These are phyloP conservation scores for Cheilosia variabilis DNA, from an alignment of 2,888 invertebrate genomes.

Conservation along the genomic window DNA sequence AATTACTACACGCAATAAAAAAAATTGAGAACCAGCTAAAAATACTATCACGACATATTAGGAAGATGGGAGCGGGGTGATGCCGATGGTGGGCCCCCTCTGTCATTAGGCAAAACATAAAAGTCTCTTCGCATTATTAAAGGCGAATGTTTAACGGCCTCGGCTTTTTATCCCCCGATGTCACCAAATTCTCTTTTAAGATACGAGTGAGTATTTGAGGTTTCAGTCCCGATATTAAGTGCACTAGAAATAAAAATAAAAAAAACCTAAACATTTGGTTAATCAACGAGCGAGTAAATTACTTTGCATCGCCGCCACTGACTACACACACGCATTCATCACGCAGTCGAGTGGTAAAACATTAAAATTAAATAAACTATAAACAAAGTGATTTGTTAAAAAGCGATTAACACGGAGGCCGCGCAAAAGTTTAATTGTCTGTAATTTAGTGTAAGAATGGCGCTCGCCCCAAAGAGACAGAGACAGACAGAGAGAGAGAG, in stretches of 20 bases:
- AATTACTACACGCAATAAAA: slow-evolving; percentile 83
- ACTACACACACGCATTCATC: slow-evolving; percentile 49
- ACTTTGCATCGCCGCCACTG: slow-evolving; percentile 14
- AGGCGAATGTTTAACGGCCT: slow-evolving; percentile 58
- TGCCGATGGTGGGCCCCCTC: slow-evolving; percentile 4
- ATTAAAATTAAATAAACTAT: slow-evolving; percentile 75
- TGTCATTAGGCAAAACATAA: slow-evolving; percentile 73
- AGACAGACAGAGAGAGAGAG: neutral
- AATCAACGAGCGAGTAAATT: slow-evolving; percentile 72
- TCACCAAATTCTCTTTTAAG: slow-evolving; percentile 48
- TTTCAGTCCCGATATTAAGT: too few relatives aligned
- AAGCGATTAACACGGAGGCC: slow-evolving; percentile 70
- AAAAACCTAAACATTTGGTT: slow-evolving; percentile 64
- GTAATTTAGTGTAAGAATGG: slow-evolving; percentile 62
- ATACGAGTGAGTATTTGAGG: too few relatives aligned
- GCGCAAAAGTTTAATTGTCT: slow-evolving; percentile 75
- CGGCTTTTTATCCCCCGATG: slow-evolving; percentile 29
- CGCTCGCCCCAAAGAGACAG: neutral
- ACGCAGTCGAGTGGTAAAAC: slow-evolving; percentile 72
- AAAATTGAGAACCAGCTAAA: slow-evolving; percentile 43
- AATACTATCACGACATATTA: slow-evolving; percentile 58
- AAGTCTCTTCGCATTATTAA: slow-evolving; percentile 58
- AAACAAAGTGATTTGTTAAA: slow-evolving; percentile 75
- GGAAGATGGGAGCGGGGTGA: slow-evolving; percentile 15
- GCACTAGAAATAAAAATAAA: slow-evolving; percentile 17